Percentiles rank a stretch among this genome's conserved stretches.
Conservation (phyloP, 2,888 invertebrate species). For the Ceriagrion tenellum region DNA sequence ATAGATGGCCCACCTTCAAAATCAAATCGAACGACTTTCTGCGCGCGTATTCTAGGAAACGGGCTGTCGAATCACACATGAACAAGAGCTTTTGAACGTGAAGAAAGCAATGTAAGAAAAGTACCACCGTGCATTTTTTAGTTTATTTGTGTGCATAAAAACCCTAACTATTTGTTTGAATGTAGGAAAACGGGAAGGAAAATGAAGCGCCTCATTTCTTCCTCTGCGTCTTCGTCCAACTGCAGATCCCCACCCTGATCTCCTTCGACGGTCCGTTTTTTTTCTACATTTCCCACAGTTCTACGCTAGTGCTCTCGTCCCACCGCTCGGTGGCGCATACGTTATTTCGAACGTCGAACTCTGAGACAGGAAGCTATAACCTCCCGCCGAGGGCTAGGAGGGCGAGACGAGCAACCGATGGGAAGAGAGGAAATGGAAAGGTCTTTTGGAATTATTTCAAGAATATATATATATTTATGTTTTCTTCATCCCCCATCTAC, state of each 20-base stretch:
- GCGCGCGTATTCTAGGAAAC: no score
- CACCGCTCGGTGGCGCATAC: constrained; percentile 34
- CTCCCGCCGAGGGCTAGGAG: constrained; percentile 24
- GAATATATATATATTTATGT: constrained; percentile 14
- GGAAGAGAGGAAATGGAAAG: neutral
- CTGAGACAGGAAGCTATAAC: constrained; percentile 59
- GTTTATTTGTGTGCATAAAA: no score
- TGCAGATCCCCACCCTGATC: neutral
- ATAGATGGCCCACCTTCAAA: no score
- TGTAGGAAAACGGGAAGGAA: no score
- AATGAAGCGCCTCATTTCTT: neutral
- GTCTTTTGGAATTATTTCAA: constrained; percentile 66
- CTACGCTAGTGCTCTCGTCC: neutral
- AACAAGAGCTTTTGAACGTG: no score
- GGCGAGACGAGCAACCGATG: neutral
- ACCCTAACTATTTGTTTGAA: no score
- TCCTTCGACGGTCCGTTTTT: neutral
- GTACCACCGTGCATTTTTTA: no score
- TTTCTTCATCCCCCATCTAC: neutral
- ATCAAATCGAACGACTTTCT: no score
- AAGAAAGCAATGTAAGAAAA: no score
- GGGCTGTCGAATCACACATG: no score
- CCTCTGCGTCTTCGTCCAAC: neutral
- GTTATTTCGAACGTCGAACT: constrained; percentile 61
- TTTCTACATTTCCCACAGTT: neutral